phyloP scores from a whole-genome alignment of 2,888 invertebrate genomes.

The Pristionchus mayeri region DNA sequence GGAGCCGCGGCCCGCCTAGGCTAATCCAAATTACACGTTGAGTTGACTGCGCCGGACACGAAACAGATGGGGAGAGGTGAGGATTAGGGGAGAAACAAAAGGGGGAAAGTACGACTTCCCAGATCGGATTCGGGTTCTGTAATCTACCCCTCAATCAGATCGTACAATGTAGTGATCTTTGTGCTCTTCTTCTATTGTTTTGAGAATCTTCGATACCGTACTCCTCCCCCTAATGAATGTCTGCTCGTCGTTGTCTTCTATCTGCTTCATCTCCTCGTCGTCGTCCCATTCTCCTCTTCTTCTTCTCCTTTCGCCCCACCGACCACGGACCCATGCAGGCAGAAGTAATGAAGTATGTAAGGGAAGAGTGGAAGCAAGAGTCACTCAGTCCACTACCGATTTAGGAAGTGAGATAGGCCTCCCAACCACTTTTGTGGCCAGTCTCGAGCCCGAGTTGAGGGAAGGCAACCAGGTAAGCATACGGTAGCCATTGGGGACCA shows the following conservation, averaged over 20 bases:
- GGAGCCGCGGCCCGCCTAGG: slow-evolving; percentile 17
- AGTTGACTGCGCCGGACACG: slow-evolving; percentile 25
- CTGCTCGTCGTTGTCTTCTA: neutral
- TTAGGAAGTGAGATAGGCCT: neutral
- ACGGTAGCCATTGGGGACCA: no score
- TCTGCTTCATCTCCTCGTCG: neutral
- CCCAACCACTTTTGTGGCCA: slow-evolving; percentile 9
- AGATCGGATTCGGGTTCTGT: neutral
- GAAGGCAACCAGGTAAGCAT: neutral
- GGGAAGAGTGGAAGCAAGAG: slow-evolving; percentile 44
- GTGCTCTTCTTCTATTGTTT: slow-evolving; percentile 3
- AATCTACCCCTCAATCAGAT: neutral
- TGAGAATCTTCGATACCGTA: neutral
- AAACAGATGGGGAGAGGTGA: slow-evolving; percentile 25
- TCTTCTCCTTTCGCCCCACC: slow-evolving; percentile 39
- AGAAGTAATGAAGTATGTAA: slow-evolving; percentile 48
- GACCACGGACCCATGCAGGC: slow-evolving; percentile 12
- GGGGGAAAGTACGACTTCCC: neutral
- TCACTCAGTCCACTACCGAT: slow-evolving; percentile 38
- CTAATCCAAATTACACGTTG: slow-evolving; percentile 47
- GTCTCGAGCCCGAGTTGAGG: slow-evolving; percentile 9
- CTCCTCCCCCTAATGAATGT: slow-evolving; percentile 17
- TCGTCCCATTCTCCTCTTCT: neutral
- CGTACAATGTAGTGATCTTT: no score
- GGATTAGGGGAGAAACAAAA: slow-evolving; percentile 14